These are phyloP conservation scores for Chydorus sphaericus DNA, from an alignment of 2,888 invertebrate species.

Conservation along the genomic window DNA sequence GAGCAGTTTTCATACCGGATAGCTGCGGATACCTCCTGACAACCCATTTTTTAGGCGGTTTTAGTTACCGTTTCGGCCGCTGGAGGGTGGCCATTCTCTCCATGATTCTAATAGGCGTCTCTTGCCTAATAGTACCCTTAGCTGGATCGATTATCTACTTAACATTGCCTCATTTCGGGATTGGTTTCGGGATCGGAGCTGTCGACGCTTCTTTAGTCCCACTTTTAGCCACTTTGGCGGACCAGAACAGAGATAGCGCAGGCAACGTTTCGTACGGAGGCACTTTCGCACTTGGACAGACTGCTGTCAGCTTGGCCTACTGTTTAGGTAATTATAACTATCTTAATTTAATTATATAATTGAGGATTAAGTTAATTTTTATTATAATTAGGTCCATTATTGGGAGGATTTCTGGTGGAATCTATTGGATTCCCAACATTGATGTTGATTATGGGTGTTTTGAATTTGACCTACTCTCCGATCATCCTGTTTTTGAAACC, in stretches of 20 bases:
- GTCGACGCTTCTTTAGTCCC: slow-evolving; percentile 69
- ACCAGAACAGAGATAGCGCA: slow-evolving; percentile 30
- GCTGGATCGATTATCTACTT: slow-evolving; percentile 45
- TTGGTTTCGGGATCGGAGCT: slow-evolving; percentile 66
- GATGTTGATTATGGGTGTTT: slow-evolving; percentile 50
- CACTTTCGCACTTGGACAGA: slow-evolving; percentile 70
- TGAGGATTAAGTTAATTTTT: not conserved
- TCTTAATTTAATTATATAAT: not conserved
- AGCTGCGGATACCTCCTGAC: slow-evolving; percentile 69
- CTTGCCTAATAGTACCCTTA: slow-evolving; percentile 46
- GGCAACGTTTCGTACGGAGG: slow-evolving; percentile 52
- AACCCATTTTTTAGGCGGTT: slow-evolving; percentile 57
- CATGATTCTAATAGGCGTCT: slow-evolving; percentile 45
- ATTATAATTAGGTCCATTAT: slow-evolving; percentile 46
- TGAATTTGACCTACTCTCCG: slow-evolving; percentile 53
- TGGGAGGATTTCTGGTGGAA: slow-evolving; percentile 55
- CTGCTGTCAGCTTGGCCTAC: slow-evolving; percentile 65
- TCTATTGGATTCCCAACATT: slow-evolving; percentile 56
- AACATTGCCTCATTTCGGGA: slow-evolving; percentile 56
- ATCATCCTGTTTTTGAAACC: slow-evolving; percentile 34
- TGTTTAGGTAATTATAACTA: slow-evolving; percentile 42
- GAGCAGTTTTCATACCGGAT: slow-evolving; percentile 71
- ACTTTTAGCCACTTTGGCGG: slow-evolving; percentile 53
- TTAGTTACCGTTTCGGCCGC: slow-evolving; percentile 48
- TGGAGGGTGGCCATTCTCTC: slow-evolving; percentile 46